A percentile compares a stretch with the other conserved stretches of the same genome.
Conservation (phyloP, 1,140 invertebrate species). For the Drosophila navojoa region DNA sequence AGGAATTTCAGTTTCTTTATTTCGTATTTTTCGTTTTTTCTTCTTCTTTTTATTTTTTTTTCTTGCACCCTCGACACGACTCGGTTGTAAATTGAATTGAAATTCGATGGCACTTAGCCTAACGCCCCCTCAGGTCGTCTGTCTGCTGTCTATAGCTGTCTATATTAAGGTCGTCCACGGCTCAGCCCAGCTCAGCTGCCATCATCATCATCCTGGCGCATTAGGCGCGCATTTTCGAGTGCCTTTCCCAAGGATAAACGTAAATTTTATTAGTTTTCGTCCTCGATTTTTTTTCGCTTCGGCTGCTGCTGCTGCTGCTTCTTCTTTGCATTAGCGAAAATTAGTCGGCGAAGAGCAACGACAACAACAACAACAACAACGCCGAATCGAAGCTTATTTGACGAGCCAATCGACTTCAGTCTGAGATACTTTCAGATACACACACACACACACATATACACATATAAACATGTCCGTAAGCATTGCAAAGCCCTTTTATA, state of each 20-base stretch:
- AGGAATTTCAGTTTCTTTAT: conserved; percentile 43
- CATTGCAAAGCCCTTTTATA: conserved; percentile 8
- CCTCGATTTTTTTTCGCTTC: conserved; percentile 10
- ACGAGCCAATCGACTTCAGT: conserved; percentile 37
- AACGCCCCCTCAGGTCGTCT: conserved; percentile 27
- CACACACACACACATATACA: conserved; percentile 5
- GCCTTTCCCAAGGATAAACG: conserved; percentile 79
- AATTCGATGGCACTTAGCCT: conserved; percentile 78
- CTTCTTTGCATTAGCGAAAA: conserved; percentile 79
- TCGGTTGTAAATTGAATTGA: conserved; percentile 79
- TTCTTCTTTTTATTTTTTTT: background rate
- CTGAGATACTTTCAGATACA: conserved; percentile 11
- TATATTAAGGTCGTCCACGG: conserved; percentile 69
- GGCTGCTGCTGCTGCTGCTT: conserved; percentile 16
- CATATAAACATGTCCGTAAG: conserved; percentile 2
- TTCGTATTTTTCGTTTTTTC: background rate
- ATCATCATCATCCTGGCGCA: conserved; percentile 58
- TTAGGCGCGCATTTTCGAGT: conserved; percentile 79
- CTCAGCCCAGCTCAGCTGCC: conserved; percentile 50
- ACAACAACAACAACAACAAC: conserved; percentile 52
- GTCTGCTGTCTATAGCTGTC: conserved; percentile 54
- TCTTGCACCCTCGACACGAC: conserved; percentile 69
- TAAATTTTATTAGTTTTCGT: conserved; percentile 81
- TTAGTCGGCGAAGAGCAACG: conserved; percentile 62
- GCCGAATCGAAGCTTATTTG: conserved; percentile 68